Evolutionary conservation across 2,113 vertebrate species (phyloP).

Genomic region (Numida meleagris): DNA sequence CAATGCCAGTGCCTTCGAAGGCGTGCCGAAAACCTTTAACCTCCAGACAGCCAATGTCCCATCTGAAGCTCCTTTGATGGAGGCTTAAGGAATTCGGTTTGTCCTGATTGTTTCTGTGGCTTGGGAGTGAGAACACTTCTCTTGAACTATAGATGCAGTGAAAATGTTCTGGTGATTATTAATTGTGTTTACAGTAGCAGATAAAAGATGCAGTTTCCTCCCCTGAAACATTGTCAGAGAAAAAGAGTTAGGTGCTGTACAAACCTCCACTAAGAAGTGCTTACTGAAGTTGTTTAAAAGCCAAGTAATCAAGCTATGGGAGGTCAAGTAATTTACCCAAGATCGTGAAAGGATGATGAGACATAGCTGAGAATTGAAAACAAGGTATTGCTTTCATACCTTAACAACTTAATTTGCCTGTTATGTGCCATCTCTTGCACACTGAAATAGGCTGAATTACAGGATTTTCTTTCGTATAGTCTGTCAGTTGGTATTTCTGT

Average conservation of each 20-base stretch:
- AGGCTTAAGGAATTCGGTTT: slow-evolving; percentile 16
- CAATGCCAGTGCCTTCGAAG: neutral
- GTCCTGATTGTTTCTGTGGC: neutral
- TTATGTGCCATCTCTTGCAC: neutral
- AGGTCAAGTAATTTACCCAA: neutral
- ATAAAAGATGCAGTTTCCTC: neutral
- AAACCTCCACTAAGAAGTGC: neutral
- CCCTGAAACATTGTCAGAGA: neutral
- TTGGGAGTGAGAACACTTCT: neutral
- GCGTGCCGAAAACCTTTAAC: slow-evolving; percentile 39
- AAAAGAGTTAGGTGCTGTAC: neutral
- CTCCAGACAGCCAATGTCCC: neutral
- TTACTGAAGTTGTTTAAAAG: neutral
- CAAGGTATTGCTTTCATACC: neutral
- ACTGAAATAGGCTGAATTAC: neutral
- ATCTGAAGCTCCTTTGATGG: slow-evolving; percentile 14
- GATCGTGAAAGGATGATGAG: neutral
- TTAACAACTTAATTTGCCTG: neutral
- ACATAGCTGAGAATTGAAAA: neutral
- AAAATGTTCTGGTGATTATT: neutral
- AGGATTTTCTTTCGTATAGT: neutral
- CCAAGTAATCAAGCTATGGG: neutral
- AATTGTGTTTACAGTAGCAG: neutral
- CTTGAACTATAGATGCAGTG: neutral
- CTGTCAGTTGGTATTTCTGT: neutral